A percentile compares a stretch with the other conserved stretches of the same genome.
Evolutionary conservation across 2,797 vertebrate species (phyloP).

Genomic region (Channallabes apus): DNA sequence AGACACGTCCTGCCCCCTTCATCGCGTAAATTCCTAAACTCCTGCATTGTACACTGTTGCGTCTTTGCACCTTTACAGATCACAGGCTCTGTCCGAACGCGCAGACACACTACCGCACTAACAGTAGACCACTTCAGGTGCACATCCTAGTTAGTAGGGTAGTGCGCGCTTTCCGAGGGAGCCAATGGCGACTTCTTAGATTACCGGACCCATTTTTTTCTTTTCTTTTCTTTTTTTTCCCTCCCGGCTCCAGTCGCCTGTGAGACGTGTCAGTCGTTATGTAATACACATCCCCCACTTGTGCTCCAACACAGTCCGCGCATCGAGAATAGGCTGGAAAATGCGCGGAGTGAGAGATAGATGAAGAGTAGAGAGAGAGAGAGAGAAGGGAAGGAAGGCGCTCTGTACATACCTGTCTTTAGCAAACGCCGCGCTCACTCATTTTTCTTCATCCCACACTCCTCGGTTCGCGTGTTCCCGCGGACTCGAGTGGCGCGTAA

Average conservation of each 20-base stretch:
- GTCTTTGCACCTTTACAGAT: neutral
- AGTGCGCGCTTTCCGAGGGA: neutral
- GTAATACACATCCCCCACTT: conserved; percentile 62
- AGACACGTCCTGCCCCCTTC: neutral
- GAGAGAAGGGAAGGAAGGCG: conserved; percentile 20
- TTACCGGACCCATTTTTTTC: conserved; percentile 23
- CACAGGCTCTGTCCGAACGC: neutral
- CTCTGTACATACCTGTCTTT: conserved; percentile 68
- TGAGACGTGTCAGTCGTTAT: conserved; percentile 66
- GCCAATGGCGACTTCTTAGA: conserved; percentile 43
- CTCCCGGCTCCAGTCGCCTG: conserved; percentile 18
- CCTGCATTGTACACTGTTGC: conserved; percentile 28
- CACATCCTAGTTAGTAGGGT: neutral
- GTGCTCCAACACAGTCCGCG: conserved; percentile 22
- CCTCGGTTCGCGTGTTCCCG: conserved; percentile 45
- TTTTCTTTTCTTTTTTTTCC: neutral
- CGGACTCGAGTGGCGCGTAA: conserved; percentile 40
- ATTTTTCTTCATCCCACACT: conserved; percentile 69
- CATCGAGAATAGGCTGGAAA: conserved; percentile 33
- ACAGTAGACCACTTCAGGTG: neutral
- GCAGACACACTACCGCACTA: neutral
- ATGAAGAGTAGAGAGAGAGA: neutral
- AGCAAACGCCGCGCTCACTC: conserved; percentile 71
- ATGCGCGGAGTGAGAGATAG: conserved; percentile 17
- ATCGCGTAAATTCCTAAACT: neutral